Evolutionary conservation across 2,113 vertebrate species (phyloP).

Genomic region (Leptocoma aspasia): DNA sequence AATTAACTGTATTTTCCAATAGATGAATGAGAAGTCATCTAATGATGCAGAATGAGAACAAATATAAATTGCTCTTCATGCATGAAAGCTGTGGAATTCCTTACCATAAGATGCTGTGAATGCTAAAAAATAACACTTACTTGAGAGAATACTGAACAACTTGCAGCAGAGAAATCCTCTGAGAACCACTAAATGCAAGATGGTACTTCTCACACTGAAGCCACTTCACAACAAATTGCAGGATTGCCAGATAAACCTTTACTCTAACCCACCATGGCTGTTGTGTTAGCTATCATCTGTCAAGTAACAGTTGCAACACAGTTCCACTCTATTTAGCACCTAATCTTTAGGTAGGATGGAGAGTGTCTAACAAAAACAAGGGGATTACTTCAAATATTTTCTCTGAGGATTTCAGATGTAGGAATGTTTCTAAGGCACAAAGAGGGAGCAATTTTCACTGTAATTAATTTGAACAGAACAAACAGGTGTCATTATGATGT

Average conservation of each 20-base stretch:
- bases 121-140: background rate
- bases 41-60: background rate
- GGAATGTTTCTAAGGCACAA: constrained; percentile 4
- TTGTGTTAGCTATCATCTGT: background rate
- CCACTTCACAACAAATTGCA: background rate
- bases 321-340: background rate
- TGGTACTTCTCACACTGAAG: background rate
- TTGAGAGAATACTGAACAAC: background rate
- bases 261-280: background rate
- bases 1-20: background rate
- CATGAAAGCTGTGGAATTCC: background rate
- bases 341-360: background rate
- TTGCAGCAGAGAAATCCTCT: background rate
- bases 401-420: background rate
- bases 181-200: background rate
- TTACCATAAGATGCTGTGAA: background rate
- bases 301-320: background rate
- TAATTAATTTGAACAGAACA: constrained; percentile 6
- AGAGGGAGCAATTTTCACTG: constrained; percentile 21
- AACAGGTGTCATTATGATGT: background rate
- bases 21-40: background rate
- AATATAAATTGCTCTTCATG: background rate
- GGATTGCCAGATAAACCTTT: background rate
- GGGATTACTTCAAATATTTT: constrained; percentile 21
- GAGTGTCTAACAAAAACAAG: background rate